phyloP scores from a whole-genome alignment of 1,140 invertebrate genomes.

The Nixonia krombeini region DNA sequence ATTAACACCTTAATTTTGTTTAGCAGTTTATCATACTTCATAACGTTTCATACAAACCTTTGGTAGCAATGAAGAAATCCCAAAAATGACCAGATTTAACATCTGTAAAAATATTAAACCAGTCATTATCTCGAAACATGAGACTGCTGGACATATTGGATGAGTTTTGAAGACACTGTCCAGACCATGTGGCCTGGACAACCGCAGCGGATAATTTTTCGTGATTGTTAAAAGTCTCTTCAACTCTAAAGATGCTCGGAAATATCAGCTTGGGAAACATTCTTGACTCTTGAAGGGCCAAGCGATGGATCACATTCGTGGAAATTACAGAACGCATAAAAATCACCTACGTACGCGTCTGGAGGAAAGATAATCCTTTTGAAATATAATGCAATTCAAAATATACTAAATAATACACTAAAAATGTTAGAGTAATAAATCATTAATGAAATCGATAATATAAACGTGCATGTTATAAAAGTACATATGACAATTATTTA shows the following conservation, averaged over 20 bases:
- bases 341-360: background rate
- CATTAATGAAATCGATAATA: no score
- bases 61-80: no score
- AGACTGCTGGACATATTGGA: constrained; percentile 39
- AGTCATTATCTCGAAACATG: constrained; percentile 18
- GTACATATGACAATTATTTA: no score
- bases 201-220: constrained; percentile 55
- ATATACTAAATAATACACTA: no score
- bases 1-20: no score
- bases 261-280: constrained; percentile 56
- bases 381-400: background rate
- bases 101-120: constrained; percentile 20
- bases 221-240: constrained; percentile 61
- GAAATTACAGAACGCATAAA: constrained; percentile 37
- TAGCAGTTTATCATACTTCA: no score
- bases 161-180: constrained; percentile 56
- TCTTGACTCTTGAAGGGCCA: constrained; percentile 37
- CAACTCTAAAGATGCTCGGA: constrained; percentile 23
- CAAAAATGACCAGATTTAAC: background rate
- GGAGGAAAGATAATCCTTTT: constrained; percentile 2
- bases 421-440: no score
- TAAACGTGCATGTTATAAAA: no score
- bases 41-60: no score
- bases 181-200: constrained; percentile 51
- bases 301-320: constrained; percentile 13